phyloP scores from a whole-genome alignment of 2,797 vertebrate genomes.

The Macropus fuliginosus region DNA sequence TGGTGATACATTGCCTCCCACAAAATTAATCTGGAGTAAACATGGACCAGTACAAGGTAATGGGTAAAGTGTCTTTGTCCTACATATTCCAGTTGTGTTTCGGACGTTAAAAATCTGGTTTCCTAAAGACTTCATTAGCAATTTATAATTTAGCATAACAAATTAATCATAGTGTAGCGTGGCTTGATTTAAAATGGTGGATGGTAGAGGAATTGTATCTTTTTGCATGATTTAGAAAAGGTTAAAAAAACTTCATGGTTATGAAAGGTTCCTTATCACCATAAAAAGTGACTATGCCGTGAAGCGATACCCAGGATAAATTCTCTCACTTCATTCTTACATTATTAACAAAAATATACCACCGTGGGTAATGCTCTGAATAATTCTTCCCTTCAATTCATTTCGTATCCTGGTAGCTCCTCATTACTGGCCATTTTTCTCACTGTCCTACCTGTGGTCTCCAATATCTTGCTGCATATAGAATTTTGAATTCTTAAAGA shows the following conservation, averaged over 20 bases:
- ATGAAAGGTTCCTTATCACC: constrained; percentile 1
- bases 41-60: not conserved
- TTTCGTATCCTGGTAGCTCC: not conserved
- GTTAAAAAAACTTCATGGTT: not conserved
- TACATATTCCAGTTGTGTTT: not conserved
- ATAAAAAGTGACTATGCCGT: not conserved
- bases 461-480: constrained; percentile 1
- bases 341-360: not conserved
- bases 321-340: not conserved
- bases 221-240: not conserved
- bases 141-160: not conserved
- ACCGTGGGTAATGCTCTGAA: not conserved
- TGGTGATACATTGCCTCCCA: not conserved
- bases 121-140: not conserved
- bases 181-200: not conserved
- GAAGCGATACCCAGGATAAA: not conserved
- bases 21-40: not conserved
- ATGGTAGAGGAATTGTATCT: not conserved
- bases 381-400: not conserved
- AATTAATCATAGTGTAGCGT: not conserved
- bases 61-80: not conserved
- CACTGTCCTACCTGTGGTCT: not conserved
- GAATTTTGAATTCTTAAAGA: not conserved
- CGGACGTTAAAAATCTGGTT: not conserved
- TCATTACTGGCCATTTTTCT: not conserved